Conservation (phyloP, 1,140 invertebrate species). For the Bombus sylvicola region DNA sequence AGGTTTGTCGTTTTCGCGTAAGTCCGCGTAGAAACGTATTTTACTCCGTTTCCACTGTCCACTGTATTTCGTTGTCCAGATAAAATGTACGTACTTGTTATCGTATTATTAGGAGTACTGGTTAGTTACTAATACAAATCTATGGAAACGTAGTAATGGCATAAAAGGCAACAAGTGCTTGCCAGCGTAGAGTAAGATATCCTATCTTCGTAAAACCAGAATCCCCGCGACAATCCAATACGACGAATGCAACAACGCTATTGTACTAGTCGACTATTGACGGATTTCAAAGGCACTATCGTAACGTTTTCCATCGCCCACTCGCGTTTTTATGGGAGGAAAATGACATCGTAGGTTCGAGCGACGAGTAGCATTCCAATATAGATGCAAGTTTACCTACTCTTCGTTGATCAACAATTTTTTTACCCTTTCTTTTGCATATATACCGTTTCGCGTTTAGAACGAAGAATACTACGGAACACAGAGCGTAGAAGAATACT, state of each 20-base stretch:
- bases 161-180: not conserved
- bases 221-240: not conserved
- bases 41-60: too few species aligned
- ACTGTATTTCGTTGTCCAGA: too few species aligned
- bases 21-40: not conserved
- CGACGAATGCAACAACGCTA: not conserved
- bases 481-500: not conserved
- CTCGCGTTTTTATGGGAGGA: not conserved
- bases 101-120: not conserved
- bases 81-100: too few species aligned
- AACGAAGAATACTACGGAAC: not conserved
- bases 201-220: not conserved
- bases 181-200: not conserved
- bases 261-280: constrained; percentile 1
- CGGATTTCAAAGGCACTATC: not conserved
- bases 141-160: not conserved
- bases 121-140: not conserved
- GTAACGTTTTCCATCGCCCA: not conserved
- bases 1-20: not conserved
- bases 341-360: not conserved
- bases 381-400: not conserved
- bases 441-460: not conserved
- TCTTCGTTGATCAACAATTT: not conserved
- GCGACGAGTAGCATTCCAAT: not conserved
- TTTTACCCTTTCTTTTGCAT: not conserved